Percentiles rank a stretch among this genome's conserved stretches.
phyloP scores from a whole-genome alignment of 2,797 vertebrate genomes.

The Microhierax caerulescens region DNA sequence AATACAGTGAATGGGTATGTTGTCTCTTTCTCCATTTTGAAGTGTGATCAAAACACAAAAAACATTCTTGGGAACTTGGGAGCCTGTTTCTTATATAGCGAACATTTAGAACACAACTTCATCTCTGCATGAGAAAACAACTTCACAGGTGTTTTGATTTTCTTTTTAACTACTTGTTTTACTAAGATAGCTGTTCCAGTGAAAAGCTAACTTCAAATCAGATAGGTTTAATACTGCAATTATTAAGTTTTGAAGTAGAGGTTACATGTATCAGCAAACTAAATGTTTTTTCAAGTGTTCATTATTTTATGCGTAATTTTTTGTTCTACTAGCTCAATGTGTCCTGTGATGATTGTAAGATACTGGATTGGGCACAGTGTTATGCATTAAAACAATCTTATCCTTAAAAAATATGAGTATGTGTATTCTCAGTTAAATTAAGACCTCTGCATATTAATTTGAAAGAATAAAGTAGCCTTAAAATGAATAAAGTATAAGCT shows the following conservation, averaged over 20 bases:
- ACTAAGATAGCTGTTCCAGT: neutral
- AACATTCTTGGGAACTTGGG: neutral
- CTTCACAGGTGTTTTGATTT: neutral
- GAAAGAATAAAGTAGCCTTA: neutral
- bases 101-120: neutral
- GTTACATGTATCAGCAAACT: neutral
- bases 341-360: neutral
- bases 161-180: neutral
- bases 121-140: neutral
- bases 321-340: neutral
- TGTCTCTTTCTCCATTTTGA: neutral
- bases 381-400: neutral
- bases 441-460: neutral
- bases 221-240: neutral
- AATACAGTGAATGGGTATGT: neutral
- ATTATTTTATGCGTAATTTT: neutral
- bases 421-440: neutral
- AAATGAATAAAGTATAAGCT: neutral
- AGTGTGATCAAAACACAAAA: neutral
- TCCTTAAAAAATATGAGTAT: neutral
- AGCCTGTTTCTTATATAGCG: neutral
- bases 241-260: neutral
- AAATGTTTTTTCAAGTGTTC: neutral
- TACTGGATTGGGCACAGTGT: neutral
- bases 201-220: neutral